A percentile compares a stretch with the other conserved stretches of the same genome.
Conservation (phyloP, 2,113 vertebrate species). For the Saiga tatarica region DNA sequence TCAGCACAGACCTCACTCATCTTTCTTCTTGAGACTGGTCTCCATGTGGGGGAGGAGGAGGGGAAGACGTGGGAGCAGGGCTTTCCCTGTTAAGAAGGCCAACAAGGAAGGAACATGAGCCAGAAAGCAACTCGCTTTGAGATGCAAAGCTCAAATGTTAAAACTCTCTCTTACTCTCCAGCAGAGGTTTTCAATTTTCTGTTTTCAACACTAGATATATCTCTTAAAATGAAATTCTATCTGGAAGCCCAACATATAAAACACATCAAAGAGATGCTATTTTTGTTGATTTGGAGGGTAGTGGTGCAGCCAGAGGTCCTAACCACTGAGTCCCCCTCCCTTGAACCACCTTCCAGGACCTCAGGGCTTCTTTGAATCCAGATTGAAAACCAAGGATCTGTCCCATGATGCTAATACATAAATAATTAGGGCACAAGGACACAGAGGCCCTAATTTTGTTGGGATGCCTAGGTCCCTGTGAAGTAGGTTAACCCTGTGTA, state of each 20-base stretch:
- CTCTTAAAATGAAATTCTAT: neutral
- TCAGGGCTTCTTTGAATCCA: neutral
- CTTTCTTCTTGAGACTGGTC: neutral
- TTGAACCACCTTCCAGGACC: neutral
- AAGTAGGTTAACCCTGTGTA: neutral
- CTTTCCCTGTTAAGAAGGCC: neutral
- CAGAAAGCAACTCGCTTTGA: neutral
- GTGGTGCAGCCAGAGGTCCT: neutral
- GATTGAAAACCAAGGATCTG: neutral
- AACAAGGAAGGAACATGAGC: neutral
- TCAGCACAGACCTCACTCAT: neutral
- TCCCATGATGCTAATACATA: neutral
- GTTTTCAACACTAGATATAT: slow-evolving; percentile 9
- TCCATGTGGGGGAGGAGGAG: neutral
- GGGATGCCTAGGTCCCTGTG: neutral
- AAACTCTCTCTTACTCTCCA: neutral
- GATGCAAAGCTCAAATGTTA: neutral
- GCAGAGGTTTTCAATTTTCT: slow-evolving; percentile 27
- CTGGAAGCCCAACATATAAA: neutral
- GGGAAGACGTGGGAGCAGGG: neutral
- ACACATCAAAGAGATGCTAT: neutral
- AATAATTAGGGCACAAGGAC: neutral
- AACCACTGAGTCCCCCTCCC: neutral
- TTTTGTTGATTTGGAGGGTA: neutral
- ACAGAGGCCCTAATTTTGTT: neutral